Evolutionary conservation across 2,113 vertebrate species (phyloP), one percentile per base, ranked within the genome.

Genomic region (Falco punctatus): DNA sequence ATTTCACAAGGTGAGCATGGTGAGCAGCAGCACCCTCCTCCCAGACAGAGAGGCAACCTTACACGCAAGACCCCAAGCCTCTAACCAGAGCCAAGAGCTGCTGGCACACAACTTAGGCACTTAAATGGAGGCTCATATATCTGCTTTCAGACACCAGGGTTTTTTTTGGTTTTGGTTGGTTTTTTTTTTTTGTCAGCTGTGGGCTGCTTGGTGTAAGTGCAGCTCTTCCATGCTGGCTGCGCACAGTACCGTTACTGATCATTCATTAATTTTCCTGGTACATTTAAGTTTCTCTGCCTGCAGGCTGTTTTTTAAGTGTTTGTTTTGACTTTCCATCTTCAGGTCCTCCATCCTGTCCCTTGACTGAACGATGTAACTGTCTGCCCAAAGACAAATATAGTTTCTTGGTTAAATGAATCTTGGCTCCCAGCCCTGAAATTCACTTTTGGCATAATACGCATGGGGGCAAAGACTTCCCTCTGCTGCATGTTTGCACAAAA

Each of bases 1-100:
- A 99, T 71, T 98, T 98, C 74, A 97, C 98, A 15, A 98, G 98
- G 98, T 98, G 94, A 97, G 87, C 22, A 1, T 0, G 9, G 52
- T 1, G 13, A 67, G 92, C 26, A 81, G 71, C 61, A 33, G 20
- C 74, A 16, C 5, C 18, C 58, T 78, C 15, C 44, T 86, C 62
- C 67, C 27, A 18, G 66, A 40, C n/a, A 48, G n/a, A 27, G 88
- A 59, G 19, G 95, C 77, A 48, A 40, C 75, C 27, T 52, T 17
- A 33, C 48, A 57, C 12, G 3, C 26, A 23, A 44, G 73, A 54
- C 28, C 42, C 55, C 79, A 65, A 32, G 35, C n/a, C 55, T 67
- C 44, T 11, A 6, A 9, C 5, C 20, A 57, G 69, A 30, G 61
- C 54, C 30, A 20, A 21, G 52, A 54, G 28, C 86, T 70, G 84